A percentile compares a stretch with the other conserved stretches of the same genome.
phyloP scores from a whole-genome alignment of 2,113 vertebrate genomes.

The Octodon degus region DNA sequence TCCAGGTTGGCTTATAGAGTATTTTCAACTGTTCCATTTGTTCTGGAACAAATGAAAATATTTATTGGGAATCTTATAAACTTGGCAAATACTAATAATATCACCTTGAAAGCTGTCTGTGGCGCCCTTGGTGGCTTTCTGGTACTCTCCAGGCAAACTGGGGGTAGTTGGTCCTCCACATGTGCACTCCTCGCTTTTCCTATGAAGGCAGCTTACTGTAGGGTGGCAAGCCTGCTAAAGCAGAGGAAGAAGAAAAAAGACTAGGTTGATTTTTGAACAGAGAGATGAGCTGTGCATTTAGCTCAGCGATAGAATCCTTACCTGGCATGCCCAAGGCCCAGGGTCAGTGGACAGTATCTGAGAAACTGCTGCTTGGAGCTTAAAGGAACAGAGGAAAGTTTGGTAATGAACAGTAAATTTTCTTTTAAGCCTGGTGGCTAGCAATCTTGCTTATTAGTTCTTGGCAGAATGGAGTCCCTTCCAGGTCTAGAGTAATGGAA shows the following conservation, averaged over 20 bases:
- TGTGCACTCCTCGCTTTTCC: not conserved
- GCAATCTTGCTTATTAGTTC: accelerated
- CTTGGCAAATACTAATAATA: too few relatives aligned
- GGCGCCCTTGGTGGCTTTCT: not conserved
- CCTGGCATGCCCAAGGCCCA: not conserved
- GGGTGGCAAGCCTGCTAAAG: not conserved
- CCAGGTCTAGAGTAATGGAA: not conserved
- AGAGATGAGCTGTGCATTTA: not conserved
- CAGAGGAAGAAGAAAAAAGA: not conserved
- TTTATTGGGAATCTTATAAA: not conserved
- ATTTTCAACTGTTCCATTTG: not conserved
- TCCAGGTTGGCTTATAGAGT: not conserved
- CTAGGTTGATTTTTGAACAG: not conserved
- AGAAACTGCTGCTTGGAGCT: not conserved
- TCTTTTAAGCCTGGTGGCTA: too few relatives aligned
- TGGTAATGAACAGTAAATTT: not conserved
- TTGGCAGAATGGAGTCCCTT: not conserved
- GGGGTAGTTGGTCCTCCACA: not conserved
- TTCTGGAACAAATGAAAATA: not conserved
- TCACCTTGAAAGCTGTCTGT: not conserved
- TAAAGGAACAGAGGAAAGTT: not conserved
- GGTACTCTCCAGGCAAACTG: not conserved
- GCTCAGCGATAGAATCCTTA: not conserved
- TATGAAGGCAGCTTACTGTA: not conserved
- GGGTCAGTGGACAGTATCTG: not conserved